phyloP scores from a whole-genome alignment of 2,888 invertebrate genomes.

The Lapara coniferarum region DNA sequence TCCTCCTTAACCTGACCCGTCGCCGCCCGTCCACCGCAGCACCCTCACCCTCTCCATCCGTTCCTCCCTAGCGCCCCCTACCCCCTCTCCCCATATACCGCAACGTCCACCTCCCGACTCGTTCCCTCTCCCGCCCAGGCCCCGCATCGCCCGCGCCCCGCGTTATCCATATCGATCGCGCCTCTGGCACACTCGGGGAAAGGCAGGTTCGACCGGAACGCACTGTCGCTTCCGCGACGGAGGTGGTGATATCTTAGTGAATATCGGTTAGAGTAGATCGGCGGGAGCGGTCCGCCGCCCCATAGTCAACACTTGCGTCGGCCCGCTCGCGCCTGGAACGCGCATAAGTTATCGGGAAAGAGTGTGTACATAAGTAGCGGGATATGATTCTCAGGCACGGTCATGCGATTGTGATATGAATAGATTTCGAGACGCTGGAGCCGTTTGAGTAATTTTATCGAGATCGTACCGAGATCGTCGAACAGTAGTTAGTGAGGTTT shows the following conservation, averaged over 20 bases:
- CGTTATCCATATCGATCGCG: constrained; percentile 70
- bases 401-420: constrained; percentile 83
- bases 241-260: constrained; percentile 68
- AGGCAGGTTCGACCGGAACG: constrained; percentile 62
- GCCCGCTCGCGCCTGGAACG: constrained; percentile 49
- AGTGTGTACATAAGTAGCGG: constrained; percentile 83
- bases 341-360: constrained; percentile 66
- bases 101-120: constrained; percentile 35
- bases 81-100: constrained; percentile 33
- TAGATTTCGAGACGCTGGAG: constrained; percentile 81
- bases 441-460: constrained; percentile 80
- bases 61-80: constrained; percentile 26
- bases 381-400: constrained; percentile 82
- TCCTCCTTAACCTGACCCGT: constrained; percentile 72
- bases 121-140: constrained; percentile 41
- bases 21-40: constrained; percentile 46
- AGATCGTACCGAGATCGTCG: constrained; percentile 82
- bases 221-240: constrained; percentile 60
- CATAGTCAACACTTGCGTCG: constrained; percentile 40
- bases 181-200: constrained; percentile 70
- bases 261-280: constrained; percentile 67
- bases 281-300: constrained; percentile 47
- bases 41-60: constrained; percentile 36
- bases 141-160: constrained; percentile 60
- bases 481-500: constrained; percentile 83